Percentiles rank a stretch among this genome's conserved stretches.
These are phyloP conservation scores for Molossus molossus DNA, from an alignment of 2,797 vertebrate genomes.

Conservation along the genomic window DNA sequence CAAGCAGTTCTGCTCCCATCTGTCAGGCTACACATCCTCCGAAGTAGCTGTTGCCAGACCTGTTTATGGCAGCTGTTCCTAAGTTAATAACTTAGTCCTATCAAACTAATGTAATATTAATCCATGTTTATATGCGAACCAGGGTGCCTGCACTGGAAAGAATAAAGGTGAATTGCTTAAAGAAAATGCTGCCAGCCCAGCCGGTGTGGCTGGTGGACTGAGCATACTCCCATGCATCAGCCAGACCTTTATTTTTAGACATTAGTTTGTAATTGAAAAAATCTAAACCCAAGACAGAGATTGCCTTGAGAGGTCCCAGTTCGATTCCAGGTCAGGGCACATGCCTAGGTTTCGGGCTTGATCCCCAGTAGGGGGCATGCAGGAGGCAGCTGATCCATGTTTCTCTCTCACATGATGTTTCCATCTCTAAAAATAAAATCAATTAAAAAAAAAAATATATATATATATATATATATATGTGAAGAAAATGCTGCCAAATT, in stretches of 20 bases:
- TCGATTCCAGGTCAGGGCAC: too few relatives aligned
- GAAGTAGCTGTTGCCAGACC: not conserved
- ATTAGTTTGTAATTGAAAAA: not conserved
- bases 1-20: not conserved
- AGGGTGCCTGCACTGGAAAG: not conserved
- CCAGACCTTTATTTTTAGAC: not conserved
- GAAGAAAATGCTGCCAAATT: too few relatives aligned
- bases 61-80: not conserved
- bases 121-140: not conserved
- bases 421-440: too few relatives aligned
- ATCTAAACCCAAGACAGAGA: not conserved
- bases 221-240: not conserved
- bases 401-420: too few relatives aligned
- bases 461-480: too few relatives aligned
- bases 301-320: not conserved
- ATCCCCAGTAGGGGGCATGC: too few relatives aligned
- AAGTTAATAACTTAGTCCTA: slow-evolving; percentile 24
- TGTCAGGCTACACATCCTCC: not conserved
- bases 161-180: not conserved
- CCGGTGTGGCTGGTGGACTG: not conserved
- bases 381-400: too few relatives aligned
- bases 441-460: too few relatives aligned
- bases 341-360: too few relatives aligned
- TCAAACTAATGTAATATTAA: not conserved
- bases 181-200: not conserved